Conservation (phyloP, 2,888 invertebrate genomes). For the Scaeva pyrastri region DNA sequence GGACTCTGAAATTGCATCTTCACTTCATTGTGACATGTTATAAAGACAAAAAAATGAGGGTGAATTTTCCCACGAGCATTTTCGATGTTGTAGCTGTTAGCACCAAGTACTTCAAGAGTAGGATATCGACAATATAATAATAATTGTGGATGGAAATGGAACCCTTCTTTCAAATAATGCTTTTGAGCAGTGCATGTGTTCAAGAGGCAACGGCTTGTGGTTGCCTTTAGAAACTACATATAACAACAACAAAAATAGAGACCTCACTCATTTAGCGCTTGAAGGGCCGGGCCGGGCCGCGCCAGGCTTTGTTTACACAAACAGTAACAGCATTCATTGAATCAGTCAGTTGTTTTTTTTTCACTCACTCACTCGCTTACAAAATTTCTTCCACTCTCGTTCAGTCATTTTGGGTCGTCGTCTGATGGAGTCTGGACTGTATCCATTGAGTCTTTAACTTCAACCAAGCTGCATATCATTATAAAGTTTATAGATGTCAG, state of each 20-base stretch:
- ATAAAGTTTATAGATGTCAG: slow-evolving; percentile 56
- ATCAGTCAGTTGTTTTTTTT: slow-evolving; percentile 43
- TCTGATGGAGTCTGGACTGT: neutral
- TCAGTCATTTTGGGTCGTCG: neutral
- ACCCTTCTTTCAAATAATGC: slow-evolving; percentile 61
- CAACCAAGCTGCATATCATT: slow-evolving; percentile 69
- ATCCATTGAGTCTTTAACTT: slow-evolving; percentile 33
- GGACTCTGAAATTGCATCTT: slow-evolving; percentile 50
- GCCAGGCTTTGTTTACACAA: slow-evolving; percentile 56
- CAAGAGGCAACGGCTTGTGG: slow-evolving; percentile 66
- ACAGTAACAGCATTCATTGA: slow-evolving; percentile 55
- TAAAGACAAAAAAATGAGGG: slow-evolving; percentile 65
- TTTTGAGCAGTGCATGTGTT: slow-evolving; percentile 64
- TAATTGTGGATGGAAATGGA: slow-evolving; percentile 38
- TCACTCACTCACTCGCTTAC: neutral
- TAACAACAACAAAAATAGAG: slow-evolving; percentile 11
- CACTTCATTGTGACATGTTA: slow-evolving; percentile 61
- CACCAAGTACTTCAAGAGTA: slow-evolving; percentile 63
- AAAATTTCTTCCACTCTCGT: no score
- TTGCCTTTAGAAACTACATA: slow-evolving; percentile 40
- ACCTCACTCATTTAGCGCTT: slow-evolving; percentile 63
- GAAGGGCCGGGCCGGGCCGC: no score
- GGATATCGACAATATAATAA: slow-evolving; percentile 51
- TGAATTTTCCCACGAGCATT: slow-evolving; percentile 75
- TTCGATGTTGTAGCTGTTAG: slow-evolving; percentile 41